Base-by-base conservation (phyloP, 2,888 invertebrate species). In the Dryobotodes eremita region DNA sequence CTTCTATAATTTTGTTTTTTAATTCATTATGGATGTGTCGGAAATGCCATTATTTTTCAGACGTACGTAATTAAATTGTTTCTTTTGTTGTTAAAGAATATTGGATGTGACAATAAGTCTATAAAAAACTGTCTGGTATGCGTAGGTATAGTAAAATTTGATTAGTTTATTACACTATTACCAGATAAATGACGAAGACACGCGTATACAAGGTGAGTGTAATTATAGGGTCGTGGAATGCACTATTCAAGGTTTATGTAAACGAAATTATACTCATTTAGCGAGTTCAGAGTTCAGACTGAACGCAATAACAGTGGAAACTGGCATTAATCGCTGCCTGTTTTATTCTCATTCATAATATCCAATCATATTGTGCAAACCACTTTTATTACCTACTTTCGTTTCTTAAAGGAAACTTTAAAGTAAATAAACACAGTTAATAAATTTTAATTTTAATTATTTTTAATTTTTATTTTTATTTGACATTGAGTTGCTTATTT, bases 131-230 rank as follows among this genome's bases (percentile, higher is more conserved):
- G 42, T 77, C 23, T 66, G 15, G n/a, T 26, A 64, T 59, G 15
- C n/a, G 7, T 26, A 50, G 20, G 11, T 48, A 15, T 17, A 55
- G 36, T 23, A 23, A 59, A n/a, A 61, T 81, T 20, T 48, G 31
- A 71, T 68, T 61, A 13, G 36, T 70, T 57, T 62, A 55, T 64
- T 71, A 69, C 71, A 31, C 36, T 70, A 73, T 57, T 83, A 68
- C 23, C 57, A 26, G 46, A 73, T 50, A 84, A 59, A 79, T 79
- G 59, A 78, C 61, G 50, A 62, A 68, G 61, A 50, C 36, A 64
- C 50, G 50, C 48, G 20, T 64, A 42, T 17, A 65, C 87, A 89
- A 88, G 89, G 87, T 80, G 71, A 85, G 76, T 71, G 76, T 82
- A 79, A 82, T 87, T 85, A 89, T 72, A 80, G 53, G 78, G 75